A percentile compares a stretch with the other conserved stretches of the same genome.
phyloP scores from a whole-genome alignment of 2,797 vertebrate genomes.

The Mionectes olivaceus region DNA sequence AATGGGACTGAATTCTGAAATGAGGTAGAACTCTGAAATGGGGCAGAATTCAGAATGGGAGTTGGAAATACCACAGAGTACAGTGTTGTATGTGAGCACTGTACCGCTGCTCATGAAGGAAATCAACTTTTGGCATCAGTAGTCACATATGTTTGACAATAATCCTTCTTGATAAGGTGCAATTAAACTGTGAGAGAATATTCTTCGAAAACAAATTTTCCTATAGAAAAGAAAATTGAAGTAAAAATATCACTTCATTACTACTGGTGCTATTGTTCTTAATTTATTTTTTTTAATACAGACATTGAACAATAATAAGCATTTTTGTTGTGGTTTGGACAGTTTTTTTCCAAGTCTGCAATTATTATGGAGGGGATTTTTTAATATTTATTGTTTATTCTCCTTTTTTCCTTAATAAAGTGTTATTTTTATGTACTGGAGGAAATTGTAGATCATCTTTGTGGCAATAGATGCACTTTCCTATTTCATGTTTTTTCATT shows the following conservation, averaged over 20 bases:
- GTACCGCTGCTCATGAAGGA: neutral
- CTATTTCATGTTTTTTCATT: fast-evolving
- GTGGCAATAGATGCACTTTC: neutral
- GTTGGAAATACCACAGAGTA: conserved; percentile 50
- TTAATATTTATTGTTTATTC: neutral
- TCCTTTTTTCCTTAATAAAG: neutral
- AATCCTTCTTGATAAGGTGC: conserved; percentile 39
- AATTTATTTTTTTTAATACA: neutral
- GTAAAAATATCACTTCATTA: neutral
- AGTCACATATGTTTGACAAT: conserved; percentile 36
- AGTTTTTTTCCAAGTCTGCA: neutral
- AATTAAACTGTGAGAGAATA: conserved; percentile 44
- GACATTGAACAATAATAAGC: neutral
- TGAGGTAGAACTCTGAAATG: conserved; percentile 69
- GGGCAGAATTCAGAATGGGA: conserved; percentile 68
- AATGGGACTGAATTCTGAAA: conserved; percentile 79
- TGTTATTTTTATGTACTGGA: neutral
- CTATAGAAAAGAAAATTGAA: neutral
- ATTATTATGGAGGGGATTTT: neutral
- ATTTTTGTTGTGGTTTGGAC: neutral
- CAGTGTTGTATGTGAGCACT: neutral
- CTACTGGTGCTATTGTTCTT: neutral
- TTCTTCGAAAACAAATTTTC: conserved; percentile 1
- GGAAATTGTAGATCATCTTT: neutral
- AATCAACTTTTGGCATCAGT: conserved; percentile 55